Evolutionary conservation across 2,888 invertebrate species (phyloP).

Genomic region (Drosophila rellima): DNA sequence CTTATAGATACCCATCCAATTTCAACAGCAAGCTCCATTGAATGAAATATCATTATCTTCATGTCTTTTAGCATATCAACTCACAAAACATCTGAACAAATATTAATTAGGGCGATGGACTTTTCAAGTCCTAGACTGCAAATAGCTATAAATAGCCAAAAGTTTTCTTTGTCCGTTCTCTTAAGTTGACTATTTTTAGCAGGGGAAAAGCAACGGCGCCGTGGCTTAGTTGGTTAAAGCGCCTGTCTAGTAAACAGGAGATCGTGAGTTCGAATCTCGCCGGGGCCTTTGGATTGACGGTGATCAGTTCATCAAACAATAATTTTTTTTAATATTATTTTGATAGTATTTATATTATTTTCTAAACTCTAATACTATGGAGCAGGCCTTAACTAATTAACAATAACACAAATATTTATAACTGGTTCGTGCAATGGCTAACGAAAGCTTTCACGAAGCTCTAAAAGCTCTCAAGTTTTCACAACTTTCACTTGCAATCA

Average conservation of each 20-base stretch:
- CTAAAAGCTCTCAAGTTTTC: slow-evolving; percentile 13
- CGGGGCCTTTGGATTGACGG: slow-evolving; percentile 73
- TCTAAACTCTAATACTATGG: slow-evolving; percentile 28
- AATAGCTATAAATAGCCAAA: background rate
- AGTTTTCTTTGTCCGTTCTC: background rate
- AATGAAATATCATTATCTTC: slow-evolving; percentile 15
- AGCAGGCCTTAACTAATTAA: slow-evolving; percentile 19
- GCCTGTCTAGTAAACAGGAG: slow-evolving; percentile 86
- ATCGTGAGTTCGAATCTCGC: slow-evolving; percentile 85
- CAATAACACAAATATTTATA: slow-evolving; percentile 21
- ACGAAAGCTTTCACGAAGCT: slow-evolving; percentile 18
- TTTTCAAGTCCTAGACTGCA: slow-evolving; percentile 1
- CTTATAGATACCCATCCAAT: background rate
- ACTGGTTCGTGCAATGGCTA: slow-evolving; percentile 47
- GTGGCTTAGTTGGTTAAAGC: slow-evolving; percentile 86
- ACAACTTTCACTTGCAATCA: slow-evolving; percentile 49
- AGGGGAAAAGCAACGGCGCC: slow-evolving; percentile 67
- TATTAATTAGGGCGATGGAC: slow-evolving; percentile 57
- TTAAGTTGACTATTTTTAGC: slow-evolving; percentile 33
- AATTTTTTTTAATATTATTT: background rate
- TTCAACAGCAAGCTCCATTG: background rate
- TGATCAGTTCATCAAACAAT: background rate
- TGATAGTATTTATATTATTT: slow-evolving; percentile 5
- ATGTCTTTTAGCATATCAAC: slow-evolving; percentile 2
- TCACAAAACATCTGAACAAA: slow-evolving; percentile 49